Conservation (phyloP, 2,113 vertebrate genomes). For the Mionectes macconnelli region DNA sequence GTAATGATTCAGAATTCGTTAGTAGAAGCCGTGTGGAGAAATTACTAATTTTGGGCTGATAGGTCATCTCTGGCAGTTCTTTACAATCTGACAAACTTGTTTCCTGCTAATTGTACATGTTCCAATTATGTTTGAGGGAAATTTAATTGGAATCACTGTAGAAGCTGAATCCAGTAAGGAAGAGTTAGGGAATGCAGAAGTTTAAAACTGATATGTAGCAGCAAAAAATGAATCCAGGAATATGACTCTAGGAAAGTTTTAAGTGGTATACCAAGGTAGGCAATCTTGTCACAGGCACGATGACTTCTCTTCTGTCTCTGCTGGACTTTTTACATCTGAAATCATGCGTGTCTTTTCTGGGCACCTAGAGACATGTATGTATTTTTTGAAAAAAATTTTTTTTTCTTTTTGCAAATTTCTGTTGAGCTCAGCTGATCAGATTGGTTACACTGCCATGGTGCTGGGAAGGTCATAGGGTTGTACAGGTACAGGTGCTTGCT, state of each 20-base stretch:
- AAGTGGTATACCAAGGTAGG: not conserved
- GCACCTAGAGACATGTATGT: rapidly evolving
- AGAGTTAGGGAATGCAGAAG: not conserved
- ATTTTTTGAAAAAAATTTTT: rapidly evolving
- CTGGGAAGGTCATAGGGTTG: not conserved
- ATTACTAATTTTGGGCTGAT: not conserved
- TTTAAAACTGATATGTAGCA: not conserved
- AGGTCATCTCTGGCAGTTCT: not conserved
- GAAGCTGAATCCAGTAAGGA: not conserved
- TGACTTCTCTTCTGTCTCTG: not conserved
- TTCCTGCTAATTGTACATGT: not conserved
- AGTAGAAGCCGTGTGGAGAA: not conserved
- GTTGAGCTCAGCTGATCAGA: not conserved
- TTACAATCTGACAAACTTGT: not conserved
- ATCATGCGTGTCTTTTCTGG: rapidly evolving
- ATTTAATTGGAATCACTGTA: not conserved
- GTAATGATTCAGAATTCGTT: not conserved
- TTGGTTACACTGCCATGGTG: rapidly evolving
- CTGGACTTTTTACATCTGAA: not conserved
- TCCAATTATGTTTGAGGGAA: not conserved
- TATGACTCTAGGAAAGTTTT: not conserved
- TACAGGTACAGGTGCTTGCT: not conserved
- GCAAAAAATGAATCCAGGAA: not conserved
- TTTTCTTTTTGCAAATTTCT: not conserved
- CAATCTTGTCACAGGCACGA: rapidly evolving